Evolutionary conservation across 2,888 invertebrate genomes (phyloP).

Genomic region (Pseudoips prasinana): DNA sequence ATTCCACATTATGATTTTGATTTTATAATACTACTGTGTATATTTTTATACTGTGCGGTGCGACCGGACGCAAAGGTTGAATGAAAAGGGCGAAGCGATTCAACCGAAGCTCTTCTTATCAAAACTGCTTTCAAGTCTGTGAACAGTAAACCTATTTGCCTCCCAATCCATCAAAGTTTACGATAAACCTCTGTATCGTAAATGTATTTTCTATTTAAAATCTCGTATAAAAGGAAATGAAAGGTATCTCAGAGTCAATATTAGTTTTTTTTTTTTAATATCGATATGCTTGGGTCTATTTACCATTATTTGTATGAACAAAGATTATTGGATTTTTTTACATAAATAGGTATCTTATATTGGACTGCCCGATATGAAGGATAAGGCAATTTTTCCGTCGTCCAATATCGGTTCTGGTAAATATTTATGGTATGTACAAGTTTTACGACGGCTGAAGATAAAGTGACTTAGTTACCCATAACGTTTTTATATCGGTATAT

Average conservation of each 20-base stretch:
- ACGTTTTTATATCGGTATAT: too few relatives aligned
- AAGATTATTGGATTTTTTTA: conserved; percentile 24
- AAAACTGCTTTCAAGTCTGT: conserved; percentile 48
- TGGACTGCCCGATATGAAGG: conserved; percentile 11
- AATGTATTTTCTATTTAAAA: conserved; percentile 32
- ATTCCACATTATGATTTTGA: too few relatives aligned
- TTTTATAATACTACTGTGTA: too few relatives aligned
- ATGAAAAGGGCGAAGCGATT: conserved; percentile 33
- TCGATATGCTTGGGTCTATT: conserved; percentile 13
- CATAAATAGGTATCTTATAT: conserved; percentile 13
- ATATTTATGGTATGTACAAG: conserved; percentile 15
- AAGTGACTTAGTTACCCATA: too few relatives aligned
- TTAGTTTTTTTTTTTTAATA: conserved; percentile 31
- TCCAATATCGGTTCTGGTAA: conserved; percentile 22
- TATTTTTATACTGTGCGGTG: too few relatives aligned
- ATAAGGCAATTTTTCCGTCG: conserved; percentile 12
- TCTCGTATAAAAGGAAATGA: conserved; percentile 18
- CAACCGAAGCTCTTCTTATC: conserved; percentile 37
- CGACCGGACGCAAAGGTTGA: conserved; percentile 37
- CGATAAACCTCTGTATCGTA: conserved; percentile 30
- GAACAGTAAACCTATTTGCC: conserved; percentile 46
- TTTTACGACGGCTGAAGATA: conserved; percentile 13
- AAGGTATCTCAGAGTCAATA: conserved; percentile 26
- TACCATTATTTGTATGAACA: conserved; percentile 19
- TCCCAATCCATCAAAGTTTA: conserved; percentile 48